These are phyloP conservation scores for Platygyra sinensis DNA, from an alignment of 64 coral and sea anemone species.

Conservation along the genomic window DNA sequence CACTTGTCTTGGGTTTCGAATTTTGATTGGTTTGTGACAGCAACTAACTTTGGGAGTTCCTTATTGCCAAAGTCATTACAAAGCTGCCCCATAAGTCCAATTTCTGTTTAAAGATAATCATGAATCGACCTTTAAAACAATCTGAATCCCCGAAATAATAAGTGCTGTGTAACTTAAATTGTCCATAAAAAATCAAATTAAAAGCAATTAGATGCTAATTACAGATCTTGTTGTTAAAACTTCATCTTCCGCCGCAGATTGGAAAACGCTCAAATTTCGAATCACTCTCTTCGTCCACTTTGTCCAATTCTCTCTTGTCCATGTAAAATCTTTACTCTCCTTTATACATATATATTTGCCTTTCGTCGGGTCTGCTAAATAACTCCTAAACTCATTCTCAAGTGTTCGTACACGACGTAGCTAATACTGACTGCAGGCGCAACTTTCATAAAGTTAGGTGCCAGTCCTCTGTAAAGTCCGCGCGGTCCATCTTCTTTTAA, in stretches of 20 bases:
- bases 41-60: neutral
- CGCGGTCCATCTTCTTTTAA: constrained; percentile 86
- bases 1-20: too few species aligned
- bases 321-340: neutral
- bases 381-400: constrained; percentile 82
- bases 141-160: neutral
- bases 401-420: constrained; percentile 94
- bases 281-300: neutral
- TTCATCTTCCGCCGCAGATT: neutral
- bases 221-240: neutral
- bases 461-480: constrained; percentile 98
- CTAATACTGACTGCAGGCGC: constrained; percentile 98
- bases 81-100: neutral
- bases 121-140: neutral
- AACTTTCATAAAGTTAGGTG: constrained; percentile 99
- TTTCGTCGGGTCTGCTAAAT: constrained; percentile 23
- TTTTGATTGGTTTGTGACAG: too few species aligned
- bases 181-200: neutral
- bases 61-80: neutral
- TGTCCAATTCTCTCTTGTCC: neutral
- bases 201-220: neutral
- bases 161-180: neutral
- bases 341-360: neutral
- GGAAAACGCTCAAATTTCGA: neutral
- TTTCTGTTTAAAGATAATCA: neutral